These are phyloP conservation scores for Paracentrotus lividus DNA, from an alignment of 53 echinoderm and acorn worm genomes.

Conservation along the genomic window DNA sequence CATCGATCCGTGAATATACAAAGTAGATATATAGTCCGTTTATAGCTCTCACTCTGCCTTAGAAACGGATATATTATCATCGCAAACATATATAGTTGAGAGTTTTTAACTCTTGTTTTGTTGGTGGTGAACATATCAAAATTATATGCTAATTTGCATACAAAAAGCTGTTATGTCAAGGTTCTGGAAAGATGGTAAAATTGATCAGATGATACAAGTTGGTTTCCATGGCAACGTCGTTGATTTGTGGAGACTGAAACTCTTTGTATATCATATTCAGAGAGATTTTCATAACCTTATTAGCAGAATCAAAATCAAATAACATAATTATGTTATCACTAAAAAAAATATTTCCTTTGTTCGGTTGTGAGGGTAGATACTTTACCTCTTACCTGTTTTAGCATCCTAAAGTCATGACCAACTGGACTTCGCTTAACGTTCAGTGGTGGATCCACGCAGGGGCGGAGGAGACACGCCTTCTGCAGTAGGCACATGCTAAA, in stretches of 20 bases:
- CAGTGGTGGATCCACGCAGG: too few relatives aligned
- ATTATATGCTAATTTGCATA: background rate
- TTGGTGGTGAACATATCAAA: background rate
- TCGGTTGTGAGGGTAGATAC: too few relatives aligned
- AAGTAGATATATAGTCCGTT: background rate
- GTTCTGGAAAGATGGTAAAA: background rate
- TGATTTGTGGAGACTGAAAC: background rate
- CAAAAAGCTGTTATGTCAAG: background rate
- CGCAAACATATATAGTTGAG: background rate
- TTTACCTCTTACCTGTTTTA: too few relatives aligned
- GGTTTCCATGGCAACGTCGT: background rate
- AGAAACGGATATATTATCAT: background rate
- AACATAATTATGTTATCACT: too few relatives aligned
- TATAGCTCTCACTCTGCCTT: background rate
- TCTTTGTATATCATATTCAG: too few relatives aligned
- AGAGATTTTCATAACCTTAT: too few relatives aligned
- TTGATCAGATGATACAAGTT: background rate
- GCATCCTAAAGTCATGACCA: too few relatives aligned
- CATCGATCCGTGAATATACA: background rate
- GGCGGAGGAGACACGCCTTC: too few relatives aligned
- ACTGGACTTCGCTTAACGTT: too few relatives aligned
- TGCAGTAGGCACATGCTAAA: too few relatives aligned
- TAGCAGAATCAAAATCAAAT: too few relatives aligned
- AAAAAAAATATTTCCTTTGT: too few relatives aligned
- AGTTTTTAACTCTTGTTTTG: background rate